phyloP scores from a whole-genome alignment of 2,113 vertebrate genomes.

The Amia ocellicauda region DNA sequence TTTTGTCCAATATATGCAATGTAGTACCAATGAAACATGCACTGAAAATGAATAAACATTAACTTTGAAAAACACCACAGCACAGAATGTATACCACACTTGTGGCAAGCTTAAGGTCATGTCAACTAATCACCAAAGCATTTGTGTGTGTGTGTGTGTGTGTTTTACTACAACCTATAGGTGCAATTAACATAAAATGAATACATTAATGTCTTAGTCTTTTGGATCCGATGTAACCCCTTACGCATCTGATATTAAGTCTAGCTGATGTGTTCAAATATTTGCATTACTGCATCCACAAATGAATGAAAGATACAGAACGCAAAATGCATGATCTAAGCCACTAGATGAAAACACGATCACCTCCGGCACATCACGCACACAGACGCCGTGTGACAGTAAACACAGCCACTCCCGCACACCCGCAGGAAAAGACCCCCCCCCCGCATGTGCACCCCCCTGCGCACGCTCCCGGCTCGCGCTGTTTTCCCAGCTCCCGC shows the following conservation, averaged over 20 bases:
- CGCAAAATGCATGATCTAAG: too few species aligned
- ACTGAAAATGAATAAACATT: too few species aligned
- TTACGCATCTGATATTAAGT: too few species aligned
- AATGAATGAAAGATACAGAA: background rate
- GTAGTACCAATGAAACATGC: too few species aligned
- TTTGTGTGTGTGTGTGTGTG: background rate
- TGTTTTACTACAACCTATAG: background rate
- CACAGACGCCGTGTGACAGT: too few species aligned
- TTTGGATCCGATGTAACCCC: too few species aligned
- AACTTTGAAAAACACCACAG: background rate
- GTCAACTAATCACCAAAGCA: too few species aligned
- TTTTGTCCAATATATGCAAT: background rate
- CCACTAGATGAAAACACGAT: too few species aligned
- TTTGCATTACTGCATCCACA: constrained; percentile 27
- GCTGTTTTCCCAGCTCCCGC: constrained; percentile 65
- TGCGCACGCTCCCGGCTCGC: constrained; percentile 30
- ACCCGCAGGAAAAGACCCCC: constrained; percentile 17
- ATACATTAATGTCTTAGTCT: too few species aligned
- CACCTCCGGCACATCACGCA: too few species aligned
- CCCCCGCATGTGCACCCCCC: constrained; percentile 5
- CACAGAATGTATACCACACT: background rate
- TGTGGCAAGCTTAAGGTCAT: too few species aligned
- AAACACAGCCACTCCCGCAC: constrained; percentile 13
- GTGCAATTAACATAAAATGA: constrained; percentile 9
- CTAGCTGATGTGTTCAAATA: too few species aligned